A percentile compares a stretch with the other conserved stretches of the same genome.
These are phyloP conservation scores for Ptyas mucosa DNA, from an alignment of 2,113 vertebrate species.

Conservation along the genomic window DNA sequence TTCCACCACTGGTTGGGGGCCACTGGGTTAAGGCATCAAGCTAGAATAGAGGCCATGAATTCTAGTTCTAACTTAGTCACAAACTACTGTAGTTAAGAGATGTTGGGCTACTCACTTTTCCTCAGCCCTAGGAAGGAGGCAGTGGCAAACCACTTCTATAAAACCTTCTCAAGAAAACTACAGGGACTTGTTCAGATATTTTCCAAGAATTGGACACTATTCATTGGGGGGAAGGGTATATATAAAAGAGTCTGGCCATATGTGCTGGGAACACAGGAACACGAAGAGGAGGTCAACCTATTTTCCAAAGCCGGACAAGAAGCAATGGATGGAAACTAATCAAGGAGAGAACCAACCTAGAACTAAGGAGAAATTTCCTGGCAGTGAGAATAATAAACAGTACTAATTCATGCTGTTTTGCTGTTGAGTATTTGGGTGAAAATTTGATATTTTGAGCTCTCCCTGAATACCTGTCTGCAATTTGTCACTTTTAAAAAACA, in stretches of 20 bases:
- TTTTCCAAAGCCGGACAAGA: background rate
- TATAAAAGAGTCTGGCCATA: background rate
- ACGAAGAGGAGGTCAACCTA: background rate
- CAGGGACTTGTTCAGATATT: background rate
- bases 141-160: too few relatives aligned
- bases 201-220: background rate
- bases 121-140: too few relatives aligned
- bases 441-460: background rate
- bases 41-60: too few relatives aligned
- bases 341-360: background rate
- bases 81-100: too few relatives aligned
- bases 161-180: too few relatives aligned
- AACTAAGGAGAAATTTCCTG: background rate
- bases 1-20: too few relatives aligned
- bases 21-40: too few relatives aligned
- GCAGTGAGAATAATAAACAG: background rate
- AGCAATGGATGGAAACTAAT: background rate
- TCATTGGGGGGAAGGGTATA: background rate
- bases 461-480: background rate
- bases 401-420: background rate
- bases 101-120: too few relatives aligned
- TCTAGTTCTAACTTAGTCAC: too few relatives aligned
- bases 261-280: slow-evolving; percentile 20
- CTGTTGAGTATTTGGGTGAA: background rate
- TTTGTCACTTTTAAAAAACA: background rate